phyloP scores from a whole-genome alignment of 2,797 vertebrate species.

The Thaleichthys pacificus region DNA sequence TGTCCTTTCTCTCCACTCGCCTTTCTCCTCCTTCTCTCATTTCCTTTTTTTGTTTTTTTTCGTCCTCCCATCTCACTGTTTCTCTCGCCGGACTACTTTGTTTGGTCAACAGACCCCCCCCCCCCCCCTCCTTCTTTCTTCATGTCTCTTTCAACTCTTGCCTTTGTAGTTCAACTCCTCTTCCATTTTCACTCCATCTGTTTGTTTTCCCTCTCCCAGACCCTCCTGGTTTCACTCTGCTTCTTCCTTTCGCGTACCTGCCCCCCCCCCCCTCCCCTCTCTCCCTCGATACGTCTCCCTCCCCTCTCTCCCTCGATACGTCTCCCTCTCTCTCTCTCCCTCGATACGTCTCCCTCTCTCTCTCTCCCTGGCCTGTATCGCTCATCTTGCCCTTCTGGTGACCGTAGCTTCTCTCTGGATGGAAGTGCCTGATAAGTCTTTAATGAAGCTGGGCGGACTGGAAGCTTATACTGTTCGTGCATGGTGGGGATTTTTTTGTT shows the following conservation, averaged over 20 bases:
- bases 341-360: constrained; percentile 16
- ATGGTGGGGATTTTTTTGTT: too few species aligned
- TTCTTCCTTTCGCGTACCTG: background rate
- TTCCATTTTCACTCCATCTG: background rate
- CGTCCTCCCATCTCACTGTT: too few species aligned
- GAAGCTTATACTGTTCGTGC: background rate
- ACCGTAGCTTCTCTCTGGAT: constrained; percentile 1
- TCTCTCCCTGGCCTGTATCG: background rate
- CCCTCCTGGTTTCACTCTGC: background rate
- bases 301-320: background rate
- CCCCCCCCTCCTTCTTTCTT: too few species aligned
- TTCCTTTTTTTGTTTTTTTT: too few species aligned
- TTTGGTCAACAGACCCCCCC: too few species aligned
- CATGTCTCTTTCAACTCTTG: background rate
- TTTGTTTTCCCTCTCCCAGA: background rate
- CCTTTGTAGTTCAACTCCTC: background rate
- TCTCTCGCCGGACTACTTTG: too few species aligned
- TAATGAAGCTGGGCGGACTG: constrained; percentile 9
- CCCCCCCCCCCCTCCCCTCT: background rate
- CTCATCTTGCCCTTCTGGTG: constrained; percentile 1
- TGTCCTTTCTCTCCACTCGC: too few species aligned
- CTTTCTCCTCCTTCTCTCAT: too few species aligned
- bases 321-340: constrained; percentile 13
- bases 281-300: background rate
- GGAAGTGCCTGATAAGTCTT: constrained; percentile 11